Conservation (phyloP, 1,140 invertebrate genomes). For the Pectinophora gossypiella region DNA sequence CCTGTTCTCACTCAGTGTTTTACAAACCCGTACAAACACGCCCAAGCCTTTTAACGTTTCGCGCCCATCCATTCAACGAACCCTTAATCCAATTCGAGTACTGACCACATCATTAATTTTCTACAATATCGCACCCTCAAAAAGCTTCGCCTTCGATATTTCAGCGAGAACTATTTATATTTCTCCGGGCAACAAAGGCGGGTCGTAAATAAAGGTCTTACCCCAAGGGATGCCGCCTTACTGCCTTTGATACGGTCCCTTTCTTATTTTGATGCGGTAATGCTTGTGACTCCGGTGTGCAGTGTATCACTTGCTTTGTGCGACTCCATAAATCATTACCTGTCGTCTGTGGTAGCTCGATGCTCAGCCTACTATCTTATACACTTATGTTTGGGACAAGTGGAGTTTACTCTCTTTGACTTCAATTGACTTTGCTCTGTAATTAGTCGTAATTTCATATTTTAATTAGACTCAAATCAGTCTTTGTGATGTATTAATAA, state of each 20-base stretch:
- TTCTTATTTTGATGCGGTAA: conserved; percentile 67
- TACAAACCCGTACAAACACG: conserved; percentile 49
- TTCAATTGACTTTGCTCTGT: too few relatives aligned
- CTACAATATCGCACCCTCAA: conserved; percentile 64
- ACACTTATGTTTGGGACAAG: too few relatives aligned
- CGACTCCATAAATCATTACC: conserved; percentile 2
- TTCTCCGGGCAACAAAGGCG: conserved; percentile 60
- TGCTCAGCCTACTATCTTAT: background rate
- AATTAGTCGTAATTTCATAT: too few relatives aligned
- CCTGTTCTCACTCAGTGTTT: conserved; percentile 45
- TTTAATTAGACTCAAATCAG: too few relatives aligned
- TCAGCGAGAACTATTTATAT: conserved; percentile 70
- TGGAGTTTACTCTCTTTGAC: too few relatives aligned
- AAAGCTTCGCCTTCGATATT: conserved; percentile 57
- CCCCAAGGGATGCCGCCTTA: conserved; percentile 54
- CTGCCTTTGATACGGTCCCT: conserved; percentile 67
- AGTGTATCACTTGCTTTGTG: conserved; percentile 38
- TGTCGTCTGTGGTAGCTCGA: background rate
- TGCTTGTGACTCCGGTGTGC: conserved; percentile 39
- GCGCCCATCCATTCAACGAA: conserved; percentile 38
- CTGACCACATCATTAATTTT: conserved; percentile 72
- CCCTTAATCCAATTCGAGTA: conserved; percentile 59
- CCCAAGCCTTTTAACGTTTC: conserved; percentile 54
- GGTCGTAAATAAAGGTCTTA: conserved; percentile 63
- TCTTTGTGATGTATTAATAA: too few relatives aligned